Conservation (phyloP, 2,797 vertebrate genomes). For the Thaleichthys pacificus region DNA sequence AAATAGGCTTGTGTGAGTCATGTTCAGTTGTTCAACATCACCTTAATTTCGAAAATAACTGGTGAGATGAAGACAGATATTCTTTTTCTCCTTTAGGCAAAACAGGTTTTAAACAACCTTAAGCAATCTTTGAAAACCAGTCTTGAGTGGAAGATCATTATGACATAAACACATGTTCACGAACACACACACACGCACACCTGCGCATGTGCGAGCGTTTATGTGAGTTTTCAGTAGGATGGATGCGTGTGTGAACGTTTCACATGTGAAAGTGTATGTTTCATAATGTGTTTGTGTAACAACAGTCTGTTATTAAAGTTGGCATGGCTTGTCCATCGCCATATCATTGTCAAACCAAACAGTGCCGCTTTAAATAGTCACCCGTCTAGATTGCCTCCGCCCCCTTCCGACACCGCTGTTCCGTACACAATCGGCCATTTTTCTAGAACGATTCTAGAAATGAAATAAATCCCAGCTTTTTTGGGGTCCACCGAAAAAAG, state of each 20-base stretch:
- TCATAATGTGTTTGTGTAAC: background rate
- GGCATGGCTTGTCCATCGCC: too few species aligned
- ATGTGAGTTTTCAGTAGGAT: background rate
- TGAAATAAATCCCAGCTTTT: background rate
- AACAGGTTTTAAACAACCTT: background rate
- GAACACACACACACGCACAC: background rate
- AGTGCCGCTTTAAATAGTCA: background rate
- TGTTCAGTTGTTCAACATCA: background rate
- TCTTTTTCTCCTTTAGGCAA: too few species aligned
- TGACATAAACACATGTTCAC: background rate
- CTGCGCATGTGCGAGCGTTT: too few species aligned
- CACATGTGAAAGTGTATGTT: background rate
- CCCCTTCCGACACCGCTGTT: background rate
- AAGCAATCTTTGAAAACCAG: background rate
- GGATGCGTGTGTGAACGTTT: background rate
- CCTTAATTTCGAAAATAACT: background rate
- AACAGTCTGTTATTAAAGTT: too few species aligned
- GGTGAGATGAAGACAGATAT: background rate
- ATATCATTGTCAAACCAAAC: too few species aligned
- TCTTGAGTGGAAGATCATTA: background rate
- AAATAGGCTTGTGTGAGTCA: background rate
- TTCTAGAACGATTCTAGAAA: conserved; percentile 10
- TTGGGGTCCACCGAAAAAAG: background rate
- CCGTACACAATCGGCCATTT: background rate
- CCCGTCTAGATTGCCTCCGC: background rate